phyloP scores from a whole-genome alignment of 2,113 vertebrate species.

The Macquaria ambigua region DNA sequence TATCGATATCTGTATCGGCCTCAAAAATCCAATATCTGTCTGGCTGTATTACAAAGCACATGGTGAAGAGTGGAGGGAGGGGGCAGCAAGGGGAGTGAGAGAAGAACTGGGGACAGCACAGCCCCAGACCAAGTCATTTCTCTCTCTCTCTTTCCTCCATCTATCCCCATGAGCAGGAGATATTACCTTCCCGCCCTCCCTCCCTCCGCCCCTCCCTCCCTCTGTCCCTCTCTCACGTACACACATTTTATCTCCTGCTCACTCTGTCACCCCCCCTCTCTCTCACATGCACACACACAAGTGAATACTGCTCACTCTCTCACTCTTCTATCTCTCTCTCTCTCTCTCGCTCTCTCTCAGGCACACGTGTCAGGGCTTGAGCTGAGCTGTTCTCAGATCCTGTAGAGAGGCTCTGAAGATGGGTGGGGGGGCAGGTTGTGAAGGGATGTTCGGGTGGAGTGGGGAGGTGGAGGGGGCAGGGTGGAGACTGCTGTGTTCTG shows the following conservation, averaged over 20 bases:
- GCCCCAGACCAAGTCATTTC: slow-evolving; percentile 53
- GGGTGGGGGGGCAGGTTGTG: slow-evolving; percentile 32
- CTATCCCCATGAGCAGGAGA: slow-evolving; percentile 73
- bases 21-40: neutral
- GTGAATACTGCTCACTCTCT: slow-evolving; percentile 51
- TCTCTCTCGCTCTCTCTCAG: slow-evolving; percentile 41
- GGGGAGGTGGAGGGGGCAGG: slow-evolving; percentile 26
- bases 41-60: neutral
- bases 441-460: slow-evolving; percentile 22
- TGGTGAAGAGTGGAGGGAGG: slow-evolving; percentile 1
- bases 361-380: slow-evolving; percentile 83
- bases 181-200: slow-evolving; percentile 66
- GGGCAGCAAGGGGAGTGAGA: neutral
- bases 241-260: neutral
- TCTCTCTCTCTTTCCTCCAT: slow-evolving; percentile 58
- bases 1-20: neutral
- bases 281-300: slow-evolving; percentile 25
- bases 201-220: neutral
- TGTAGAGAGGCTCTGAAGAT: slow-evolving; percentile 74
- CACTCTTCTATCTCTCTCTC: slow-evolving; percentile 36
- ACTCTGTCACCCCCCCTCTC: too few relatives aligned
- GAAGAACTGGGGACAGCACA: slow-evolving; percentile 25
- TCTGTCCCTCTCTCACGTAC: neutral
- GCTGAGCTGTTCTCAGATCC: slow-evolving; percentile 81
- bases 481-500: slow-evolving; percentile 56